Percentiles rank a stretch among this genome's conserved stretches.
Conservation (phyloP, 2,888 invertebrate species). For the Acanthococcus lagerstroemiae region DNA sequence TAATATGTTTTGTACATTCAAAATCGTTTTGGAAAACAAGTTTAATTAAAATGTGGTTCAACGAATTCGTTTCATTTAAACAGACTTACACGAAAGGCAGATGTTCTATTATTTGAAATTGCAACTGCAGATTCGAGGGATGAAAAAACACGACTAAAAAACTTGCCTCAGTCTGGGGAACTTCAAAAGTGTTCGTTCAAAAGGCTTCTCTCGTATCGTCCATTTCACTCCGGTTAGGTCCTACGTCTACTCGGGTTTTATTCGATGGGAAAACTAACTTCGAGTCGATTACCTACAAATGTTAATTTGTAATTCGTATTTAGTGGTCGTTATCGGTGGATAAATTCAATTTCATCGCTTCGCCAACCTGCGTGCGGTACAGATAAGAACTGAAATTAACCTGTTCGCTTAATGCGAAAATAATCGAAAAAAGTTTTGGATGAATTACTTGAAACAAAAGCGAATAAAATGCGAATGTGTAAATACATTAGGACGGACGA, state of each 20-base stretch:
- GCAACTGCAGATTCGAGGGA: neutral
- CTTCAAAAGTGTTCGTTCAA: neutral
- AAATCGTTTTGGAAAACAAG: no score
- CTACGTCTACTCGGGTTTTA: no score
- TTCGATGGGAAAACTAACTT: no score
- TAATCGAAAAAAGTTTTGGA: constrained; percentile 27
- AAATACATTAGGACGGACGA: neutral
- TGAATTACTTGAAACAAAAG: constrained; percentile 13
- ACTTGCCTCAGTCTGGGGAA: neutral
- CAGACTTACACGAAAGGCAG: neutral
- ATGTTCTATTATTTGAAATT: neutral
- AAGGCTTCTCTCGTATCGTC: no score
- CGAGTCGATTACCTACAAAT: no score
- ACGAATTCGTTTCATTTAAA: neutral
- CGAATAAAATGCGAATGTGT: neutral
- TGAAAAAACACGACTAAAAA: neutral
- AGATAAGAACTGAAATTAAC: constrained; percentile 24
- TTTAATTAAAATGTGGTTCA: neutral
- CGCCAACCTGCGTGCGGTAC: neutral
- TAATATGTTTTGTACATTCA: no score
- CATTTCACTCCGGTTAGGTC: no score
- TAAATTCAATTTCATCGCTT: neutral
- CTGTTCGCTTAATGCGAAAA: constrained; percentile 13
- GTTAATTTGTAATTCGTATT: no score
- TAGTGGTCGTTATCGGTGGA: no score